Conservation (phyloP, 2,113 vertebrate genomes). For the Myiopsitta monachus region DNA sequence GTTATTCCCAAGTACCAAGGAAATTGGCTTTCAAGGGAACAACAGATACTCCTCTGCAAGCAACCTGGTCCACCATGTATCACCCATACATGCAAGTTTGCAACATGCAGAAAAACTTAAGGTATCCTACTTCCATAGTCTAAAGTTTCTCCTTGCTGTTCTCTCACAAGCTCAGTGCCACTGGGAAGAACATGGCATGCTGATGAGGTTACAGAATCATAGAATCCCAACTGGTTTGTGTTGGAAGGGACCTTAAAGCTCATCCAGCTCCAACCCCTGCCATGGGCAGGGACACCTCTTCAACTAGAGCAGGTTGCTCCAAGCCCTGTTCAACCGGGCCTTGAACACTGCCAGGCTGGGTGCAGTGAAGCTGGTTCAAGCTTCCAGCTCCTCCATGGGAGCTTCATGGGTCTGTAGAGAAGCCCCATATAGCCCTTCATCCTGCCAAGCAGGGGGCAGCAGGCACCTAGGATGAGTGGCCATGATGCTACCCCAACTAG, state of each 20-base stretch:
- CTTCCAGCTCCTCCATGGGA: background rate
- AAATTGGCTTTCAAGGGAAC: slow-evolving; percentile 13
- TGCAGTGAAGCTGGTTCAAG: background rate
- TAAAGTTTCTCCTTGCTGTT: background rate
- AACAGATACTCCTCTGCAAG: background rate
- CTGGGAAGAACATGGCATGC: too few relatives aligned
- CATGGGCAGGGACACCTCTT: background rate
- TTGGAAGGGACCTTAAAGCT: background rate
- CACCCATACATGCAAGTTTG: background rate
- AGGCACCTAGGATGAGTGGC: background rate
- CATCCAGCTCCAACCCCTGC: background rate
- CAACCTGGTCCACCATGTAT: background rate
- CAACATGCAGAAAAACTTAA: background rate
- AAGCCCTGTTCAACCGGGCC: background rate
- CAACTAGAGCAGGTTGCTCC: background rate
- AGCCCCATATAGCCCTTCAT: background rate
- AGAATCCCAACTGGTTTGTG: background rate
- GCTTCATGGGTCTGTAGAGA: background rate
- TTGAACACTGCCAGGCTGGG: background rate
- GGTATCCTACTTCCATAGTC: background rate
- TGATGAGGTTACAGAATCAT: background rate
- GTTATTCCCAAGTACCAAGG: background rate
- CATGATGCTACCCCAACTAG: background rate
- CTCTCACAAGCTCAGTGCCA: background rate
- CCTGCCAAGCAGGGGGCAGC: background rate